Evolutionary conservation across 2,113 vertebrate genomes (phyloP).

Genomic region (Pogona vitticeps): DNA sequence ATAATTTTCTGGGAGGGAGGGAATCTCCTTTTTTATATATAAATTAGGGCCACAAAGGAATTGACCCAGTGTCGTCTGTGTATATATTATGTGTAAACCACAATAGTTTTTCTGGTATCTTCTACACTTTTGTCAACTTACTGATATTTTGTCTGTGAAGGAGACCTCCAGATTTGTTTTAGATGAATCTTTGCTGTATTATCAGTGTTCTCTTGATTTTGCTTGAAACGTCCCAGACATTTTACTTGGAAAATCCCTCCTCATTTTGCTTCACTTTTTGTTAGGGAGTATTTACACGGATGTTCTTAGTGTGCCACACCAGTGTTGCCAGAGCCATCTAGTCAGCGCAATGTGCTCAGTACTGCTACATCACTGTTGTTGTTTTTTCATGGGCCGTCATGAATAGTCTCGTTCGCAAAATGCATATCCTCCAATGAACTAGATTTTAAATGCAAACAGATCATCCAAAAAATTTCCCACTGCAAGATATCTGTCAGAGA

Average conservation of each 20-base stretch:
- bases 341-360: neutral
- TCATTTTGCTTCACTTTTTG: neutral
- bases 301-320: no score
- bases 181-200: neutral
- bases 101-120: no score
- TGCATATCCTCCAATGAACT: neutral
- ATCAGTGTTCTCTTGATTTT: neutral
- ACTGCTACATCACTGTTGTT: neutral
- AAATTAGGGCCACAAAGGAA: no score
- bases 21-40: no score
- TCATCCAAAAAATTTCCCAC: neutral
- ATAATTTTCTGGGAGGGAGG: no score
- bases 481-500: neutral
- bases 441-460: neutral
- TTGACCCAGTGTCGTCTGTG: no score
- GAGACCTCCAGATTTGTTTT: no score
- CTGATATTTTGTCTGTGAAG: neutral
- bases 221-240: neutral
- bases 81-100: no score
- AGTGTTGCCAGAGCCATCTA: neutral
- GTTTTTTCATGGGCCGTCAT: neutral
- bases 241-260: neutral
- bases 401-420: neutral
- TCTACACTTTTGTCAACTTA: no score
- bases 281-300: neutral